Conservation (phyloP, 2,797 vertebrate species). For the Hyperoplus immaculatus region DNA sequence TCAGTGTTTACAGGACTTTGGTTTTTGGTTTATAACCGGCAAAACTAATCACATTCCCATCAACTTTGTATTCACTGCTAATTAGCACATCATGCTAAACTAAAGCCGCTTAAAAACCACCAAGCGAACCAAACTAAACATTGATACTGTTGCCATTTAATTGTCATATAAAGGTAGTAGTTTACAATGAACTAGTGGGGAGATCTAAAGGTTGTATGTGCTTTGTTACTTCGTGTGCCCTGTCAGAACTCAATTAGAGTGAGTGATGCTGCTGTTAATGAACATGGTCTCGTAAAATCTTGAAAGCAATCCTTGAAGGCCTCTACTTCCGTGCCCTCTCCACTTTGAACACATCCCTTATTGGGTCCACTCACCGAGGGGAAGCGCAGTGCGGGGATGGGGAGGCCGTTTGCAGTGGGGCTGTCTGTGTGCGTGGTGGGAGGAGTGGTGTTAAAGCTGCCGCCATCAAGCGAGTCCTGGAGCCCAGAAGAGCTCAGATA, state of each 20-base stretch:
- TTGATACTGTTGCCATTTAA: background rate
- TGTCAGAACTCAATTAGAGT: slow-evolving; percentile 2
- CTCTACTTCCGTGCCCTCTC: background rate
- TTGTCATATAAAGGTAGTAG: background rate
- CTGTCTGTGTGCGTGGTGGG: slow-evolving; percentile 52
- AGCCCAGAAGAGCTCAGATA: slow-evolving; percentile 95
- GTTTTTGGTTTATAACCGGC: background rate
- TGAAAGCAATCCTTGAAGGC: background rate
- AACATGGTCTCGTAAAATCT: slow-evolving; percentile 17
- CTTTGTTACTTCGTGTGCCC: background rate
- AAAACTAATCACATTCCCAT: background rate
- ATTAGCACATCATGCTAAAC: too few species aligned
- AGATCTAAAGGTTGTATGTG: background rate
- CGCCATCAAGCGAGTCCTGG: slow-evolving; percentile 87
- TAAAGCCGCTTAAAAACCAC: too few species aligned
- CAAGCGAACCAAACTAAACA: background rate
- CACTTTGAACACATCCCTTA: slow-evolving; percentile 32
- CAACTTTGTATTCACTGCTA: background rate
- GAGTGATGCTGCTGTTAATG: background rate
- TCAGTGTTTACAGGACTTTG: background rate
- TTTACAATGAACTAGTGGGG: background rate
- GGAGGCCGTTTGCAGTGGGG: slow-evolving; percentile 72
- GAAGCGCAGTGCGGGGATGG: slow-evolving; percentile 84
- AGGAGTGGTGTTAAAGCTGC: slow-evolving; percentile 62
- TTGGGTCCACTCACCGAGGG: slow-evolving; percentile 86